These are phyloP conservation scores for Troides aeacus DNA, from an alignment of 2,888 invertebrate species.

Conservation along the genomic window DNA sequence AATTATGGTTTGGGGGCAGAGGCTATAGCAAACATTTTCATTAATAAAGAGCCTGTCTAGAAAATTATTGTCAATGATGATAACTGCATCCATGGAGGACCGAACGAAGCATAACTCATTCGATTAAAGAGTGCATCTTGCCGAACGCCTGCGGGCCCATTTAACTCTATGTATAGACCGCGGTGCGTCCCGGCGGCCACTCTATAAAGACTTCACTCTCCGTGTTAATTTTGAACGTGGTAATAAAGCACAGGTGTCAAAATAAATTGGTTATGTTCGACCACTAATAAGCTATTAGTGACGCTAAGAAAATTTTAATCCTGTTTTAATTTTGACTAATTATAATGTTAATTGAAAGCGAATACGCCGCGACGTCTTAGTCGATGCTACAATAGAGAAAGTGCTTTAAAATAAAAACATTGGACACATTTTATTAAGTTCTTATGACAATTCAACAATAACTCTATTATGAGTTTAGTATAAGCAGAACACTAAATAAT, in stretches of 20 bases:
- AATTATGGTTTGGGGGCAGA: slow-evolving; percentile 40
- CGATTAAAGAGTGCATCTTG: slow-evolving; percentile 59
- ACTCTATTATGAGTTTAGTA: neutral
- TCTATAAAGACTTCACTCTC: slow-evolving; percentile 35
- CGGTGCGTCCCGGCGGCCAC: slow-evolving; percentile 34
- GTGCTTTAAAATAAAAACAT: neutral
- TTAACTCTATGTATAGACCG: slow-evolving; percentile 48
- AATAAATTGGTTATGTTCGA: slow-evolving; percentile 43
- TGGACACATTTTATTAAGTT: neutral
- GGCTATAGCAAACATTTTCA: slow-evolving; percentile 58
- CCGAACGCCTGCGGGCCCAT: slow-evolving; percentile 62
- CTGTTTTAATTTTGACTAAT: slow-evolving; percentile 71
- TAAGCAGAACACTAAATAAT: too few relatives aligned
- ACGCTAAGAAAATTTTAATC: slow-evolving; percentile 66
- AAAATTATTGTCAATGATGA: slow-evolving; percentile 58
- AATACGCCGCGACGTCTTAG: slow-evolving; percentile 35
- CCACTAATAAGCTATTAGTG: slow-evolving; percentile 47
- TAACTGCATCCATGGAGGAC: slow-evolving; percentile 56
- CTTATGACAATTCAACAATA: neutral
- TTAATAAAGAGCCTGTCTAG: slow-evolving; percentile 49
- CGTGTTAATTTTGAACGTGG: slow-evolving; percentile 12
- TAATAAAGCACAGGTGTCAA: slow-evolving; percentile 33
- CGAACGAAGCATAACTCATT: slow-evolving; percentile 76
- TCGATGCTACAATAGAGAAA: slow-evolving; percentile 10
- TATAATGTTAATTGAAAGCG: slow-evolving; percentile 57